Base-by-base conservation (phyloP, 2,113 vertebrate genomes). In the Entomyzon cyanotis region DNA sequence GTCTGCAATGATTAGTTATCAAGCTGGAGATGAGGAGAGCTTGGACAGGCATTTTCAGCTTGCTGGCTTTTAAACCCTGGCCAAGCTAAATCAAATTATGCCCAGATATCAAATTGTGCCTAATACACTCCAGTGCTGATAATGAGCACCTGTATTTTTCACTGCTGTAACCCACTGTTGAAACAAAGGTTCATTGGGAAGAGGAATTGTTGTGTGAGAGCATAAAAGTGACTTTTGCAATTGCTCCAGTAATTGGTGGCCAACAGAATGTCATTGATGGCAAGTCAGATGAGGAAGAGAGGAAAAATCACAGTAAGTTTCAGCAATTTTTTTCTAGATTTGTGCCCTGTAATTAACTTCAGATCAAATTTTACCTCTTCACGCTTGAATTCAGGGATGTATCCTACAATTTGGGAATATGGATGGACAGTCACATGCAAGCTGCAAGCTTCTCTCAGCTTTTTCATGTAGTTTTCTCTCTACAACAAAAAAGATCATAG, bases 1-100 rank as follows among this genome's bases (percentile, higher is more conserved):
- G 35, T 47, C 49, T 12, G 3, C 59, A 87, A 81, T 74, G 84
- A 92, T 86, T 53, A 84, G 52, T 71, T 91, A 77, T 67, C 60
- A 77, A 77, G 60, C 15, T 71, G 73, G 83, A 58, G 67, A 84
- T 22, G 68, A 90, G 47, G 53, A 83, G 44, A 77, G 15, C 24
- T 88, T 86, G 92, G 71, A 63, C 31, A 58, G 46, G 37, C 53
- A 25, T 87, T 87, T 76, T 73, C 47, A 85, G 70, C 42, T 85
- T 14, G 23, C 46, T 89, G 78, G 11, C 31, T 91, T 65, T 83
- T 83, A 94, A 90, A 76, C 2, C 24, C 27, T 50, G 69, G 78
- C 89, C 94, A 94, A 83, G 25, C 27, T 50, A 85, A 80, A 93
- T 91, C 70, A 85, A 71, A 80, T 84, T 93, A 56, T 55, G 37